Conservation (phyloP, 2,113 vertebrate genomes). For the Grammomys dolichurus region DNA sequence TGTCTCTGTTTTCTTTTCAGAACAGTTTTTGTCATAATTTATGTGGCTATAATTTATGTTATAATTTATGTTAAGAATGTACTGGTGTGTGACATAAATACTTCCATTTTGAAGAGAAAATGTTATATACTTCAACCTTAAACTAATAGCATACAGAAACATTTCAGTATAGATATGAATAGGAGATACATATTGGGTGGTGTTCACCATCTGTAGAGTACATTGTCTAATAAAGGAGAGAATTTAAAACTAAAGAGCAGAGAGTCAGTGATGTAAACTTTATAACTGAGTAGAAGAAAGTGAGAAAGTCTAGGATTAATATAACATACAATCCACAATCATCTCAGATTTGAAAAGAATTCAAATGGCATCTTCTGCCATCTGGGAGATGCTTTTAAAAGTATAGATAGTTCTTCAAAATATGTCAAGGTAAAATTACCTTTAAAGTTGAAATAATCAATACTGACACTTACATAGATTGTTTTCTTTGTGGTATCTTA, state of each 20-base stretch:
- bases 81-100: slow-evolving; percentile 37
- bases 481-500: slow-evolving; percentile 48
- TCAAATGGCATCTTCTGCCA: slow-evolving; percentile 64
- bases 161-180: slow-evolving; percentile 1
- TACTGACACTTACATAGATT: slow-evolving; percentile 58
- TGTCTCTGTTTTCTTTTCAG: not conserved
- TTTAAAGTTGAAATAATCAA: slow-evolving; percentile 67
- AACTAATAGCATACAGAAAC: not conserved
- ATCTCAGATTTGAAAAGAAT: slow-evolving; percentile 72
- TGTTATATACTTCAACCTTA: slow-evolving; percentile 18
- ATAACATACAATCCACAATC: slow-evolving; percentile 44
- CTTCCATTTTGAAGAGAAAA: slow-evolving; percentile 48
- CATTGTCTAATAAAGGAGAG: slow-evolving; percentile 16
- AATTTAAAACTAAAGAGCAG: slow-evolving; percentile 7
- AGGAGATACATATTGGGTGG: not conserved
- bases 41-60: slow-evolving; percentile 42
- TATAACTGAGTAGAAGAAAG: slow-evolving; percentile 20
- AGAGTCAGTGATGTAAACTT: not conserved
- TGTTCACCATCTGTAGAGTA: not conserved
- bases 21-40: slow-evolving; percentile 31
- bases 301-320: slow-evolving; percentile 58
- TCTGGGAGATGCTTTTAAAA: slow-evolving; percentile 67
- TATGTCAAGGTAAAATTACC: slow-evolving; percentile 71
- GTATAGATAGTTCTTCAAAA: slow-evolving; percentile 67
- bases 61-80: slow-evolving; percentile 41